Percentiles rank a stretch among this genome's conserved stretches.
These are phyloP conservation scores for Bergia puertoricense DNA, from an alignment of 92 coral and sea anemone species.

Conservation along the genomic window DNA sequence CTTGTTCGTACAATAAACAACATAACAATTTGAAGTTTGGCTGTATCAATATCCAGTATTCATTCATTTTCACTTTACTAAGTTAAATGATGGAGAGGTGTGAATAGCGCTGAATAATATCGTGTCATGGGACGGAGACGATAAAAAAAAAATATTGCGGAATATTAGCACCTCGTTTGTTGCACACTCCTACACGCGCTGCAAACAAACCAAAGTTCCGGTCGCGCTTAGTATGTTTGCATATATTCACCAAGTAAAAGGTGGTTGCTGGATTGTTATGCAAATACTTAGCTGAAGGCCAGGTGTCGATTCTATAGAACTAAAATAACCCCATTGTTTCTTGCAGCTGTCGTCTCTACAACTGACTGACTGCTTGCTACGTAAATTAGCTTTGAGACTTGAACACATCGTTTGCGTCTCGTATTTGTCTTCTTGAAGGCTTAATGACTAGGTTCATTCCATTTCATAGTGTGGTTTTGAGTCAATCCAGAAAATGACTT, in stretches of 20 bases:
- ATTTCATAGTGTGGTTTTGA: constrained; percentile 7
- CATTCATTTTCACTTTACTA: constrained; percentile 17
- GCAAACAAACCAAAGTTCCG: constrained; percentile 59
- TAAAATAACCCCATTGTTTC: constrained; percentile 83
- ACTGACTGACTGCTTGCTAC: constrained; percentile 71
- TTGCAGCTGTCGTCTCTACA: constrained; percentile 78
- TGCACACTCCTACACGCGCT: constrained; percentile 60
- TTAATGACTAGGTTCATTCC: not conserved
- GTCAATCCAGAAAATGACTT: constrained; percentile 13
- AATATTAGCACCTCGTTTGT: constrained; percentile 4
- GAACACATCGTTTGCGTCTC: constrained; percentile 52
- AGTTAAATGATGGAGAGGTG: constrained; percentile 1
- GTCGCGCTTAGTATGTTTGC: constrained; percentile 61
- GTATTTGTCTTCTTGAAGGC: constrained; percentile 38
- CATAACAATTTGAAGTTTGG: not conserved
- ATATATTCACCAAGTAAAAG: constrained; percentile 54
- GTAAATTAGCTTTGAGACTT: constrained; percentile 74
- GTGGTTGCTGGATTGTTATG: constrained; percentile 72
- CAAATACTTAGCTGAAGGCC: constrained; percentile 64
- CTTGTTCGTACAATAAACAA: not conserved
- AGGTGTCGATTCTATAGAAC: constrained; percentile 86
- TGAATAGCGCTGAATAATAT: not conserved
- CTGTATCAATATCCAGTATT: not conserved
- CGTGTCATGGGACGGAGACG: not conserved
- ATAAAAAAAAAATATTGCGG: not conserved